Evolutionary conservation across 2,888 invertebrate genomes (phyloP).

Genomic region (Automeris io): DNA sequence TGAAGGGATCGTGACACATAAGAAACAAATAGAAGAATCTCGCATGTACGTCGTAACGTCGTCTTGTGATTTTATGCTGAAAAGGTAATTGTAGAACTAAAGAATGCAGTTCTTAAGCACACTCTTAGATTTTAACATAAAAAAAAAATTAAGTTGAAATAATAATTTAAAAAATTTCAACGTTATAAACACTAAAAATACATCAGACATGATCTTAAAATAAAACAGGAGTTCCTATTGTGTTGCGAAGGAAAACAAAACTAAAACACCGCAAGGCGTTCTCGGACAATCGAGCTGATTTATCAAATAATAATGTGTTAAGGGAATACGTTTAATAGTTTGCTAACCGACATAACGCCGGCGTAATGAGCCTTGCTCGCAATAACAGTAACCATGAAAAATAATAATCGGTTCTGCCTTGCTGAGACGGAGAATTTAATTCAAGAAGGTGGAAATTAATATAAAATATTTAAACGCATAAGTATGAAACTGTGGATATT

Average conservation of each 20-base stretch:
- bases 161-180: not conserved
- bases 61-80: too few species aligned
- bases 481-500: too few species aligned
- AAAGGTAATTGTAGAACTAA: too few species aligned
- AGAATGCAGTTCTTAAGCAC: too few species aligned
- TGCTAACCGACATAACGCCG: slow-evolving; percentile 62
- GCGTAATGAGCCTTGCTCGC: slow-evolving; percentile 49
- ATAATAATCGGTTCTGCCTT: slow-evolving; percentile 43
- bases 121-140: too few species aligned
- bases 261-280: slow-evolving; percentile 12
- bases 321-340: slow-evolving; percentile 66
- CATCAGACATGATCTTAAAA: slow-evolving; percentile 5
- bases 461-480: too few species aligned
- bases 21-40: too few species aligned
- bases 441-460: too few species aligned
- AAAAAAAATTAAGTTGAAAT: too few species aligned
- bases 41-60: too few species aligned
- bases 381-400: slow-evolving; percentile 71
- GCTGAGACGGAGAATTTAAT: slow-evolving; percentile 4
- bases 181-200: not conserved
- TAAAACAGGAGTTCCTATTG: slow-evolving; percentile 9
- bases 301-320: slow-evolving; percentile 60
- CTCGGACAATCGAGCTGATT: slow-evolving; percentile 41
- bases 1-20: too few species aligned
- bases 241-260: slow-evolving; percentile 13